phyloP scores from a whole-genome alignment of 2,113 vertebrate genomes.

The Clupea harengus region DNA sequence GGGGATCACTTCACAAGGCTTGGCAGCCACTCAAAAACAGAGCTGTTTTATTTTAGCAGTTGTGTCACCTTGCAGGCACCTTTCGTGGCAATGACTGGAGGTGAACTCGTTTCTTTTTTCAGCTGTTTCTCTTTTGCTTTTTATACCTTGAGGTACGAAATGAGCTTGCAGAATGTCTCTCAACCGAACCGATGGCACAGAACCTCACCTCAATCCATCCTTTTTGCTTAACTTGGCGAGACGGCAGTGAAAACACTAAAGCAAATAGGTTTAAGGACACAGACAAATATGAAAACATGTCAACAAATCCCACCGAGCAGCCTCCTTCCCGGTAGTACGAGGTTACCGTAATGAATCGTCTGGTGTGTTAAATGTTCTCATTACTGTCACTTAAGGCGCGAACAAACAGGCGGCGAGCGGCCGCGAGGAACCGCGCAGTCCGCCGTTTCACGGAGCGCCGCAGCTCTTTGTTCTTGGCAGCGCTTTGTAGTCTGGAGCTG shows the following conservation, averaged over 20 bases:
- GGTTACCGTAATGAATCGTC: background rate
- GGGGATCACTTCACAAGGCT: constrained; percentile 48
- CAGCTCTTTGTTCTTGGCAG: background rate
- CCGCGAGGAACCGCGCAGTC: background rate
- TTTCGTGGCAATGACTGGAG: constrained; percentile 37
- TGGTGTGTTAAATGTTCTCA: constrained; percentile 1
- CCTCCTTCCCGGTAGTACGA: background rate
- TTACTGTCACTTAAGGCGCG: background rate
- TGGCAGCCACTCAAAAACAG: constrained; percentile 53
- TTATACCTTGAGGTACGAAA: constrained; percentile 15
- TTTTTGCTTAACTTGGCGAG: background rate
- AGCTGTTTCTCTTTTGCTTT: background rate
- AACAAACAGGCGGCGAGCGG: constrained; percentile 10
- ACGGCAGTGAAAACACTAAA: background rate
- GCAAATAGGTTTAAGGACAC: background rate
- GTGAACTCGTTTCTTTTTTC: constrained; percentile 40
- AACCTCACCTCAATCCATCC: background rate
- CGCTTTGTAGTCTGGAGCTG: constrained; percentile 5
- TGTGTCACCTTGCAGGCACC: constrained; percentile 62
- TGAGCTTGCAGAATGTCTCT: constrained; percentile 42
- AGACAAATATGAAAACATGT: background rate
- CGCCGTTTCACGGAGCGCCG: background rate
- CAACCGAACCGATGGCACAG: background rate
- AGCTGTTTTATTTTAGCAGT: constrained; percentile 53
- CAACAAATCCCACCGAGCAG: background rate